phyloP scores from a whole-genome alignment of 2,888 invertebrate genomes.

The Sturmia bella region DNA sequence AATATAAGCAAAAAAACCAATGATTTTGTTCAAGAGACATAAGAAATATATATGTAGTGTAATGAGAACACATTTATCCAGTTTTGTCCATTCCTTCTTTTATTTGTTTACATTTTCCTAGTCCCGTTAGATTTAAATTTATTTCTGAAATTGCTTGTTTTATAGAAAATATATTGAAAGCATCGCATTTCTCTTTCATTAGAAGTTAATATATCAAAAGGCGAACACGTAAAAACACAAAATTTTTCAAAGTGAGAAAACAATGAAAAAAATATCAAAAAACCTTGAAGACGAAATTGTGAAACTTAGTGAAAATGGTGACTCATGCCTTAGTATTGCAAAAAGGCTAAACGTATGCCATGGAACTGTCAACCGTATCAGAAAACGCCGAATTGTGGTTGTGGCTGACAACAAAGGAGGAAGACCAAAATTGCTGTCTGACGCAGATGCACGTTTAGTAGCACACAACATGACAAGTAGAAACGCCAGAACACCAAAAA shows the following conservation, averaged over 20 bases:
- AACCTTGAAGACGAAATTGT: no score
- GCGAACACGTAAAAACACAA: background rate
- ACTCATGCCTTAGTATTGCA: background rate
- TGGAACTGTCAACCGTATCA: background rate
- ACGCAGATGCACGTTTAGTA: slow-evolving; percentile 5
- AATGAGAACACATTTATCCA: no score
- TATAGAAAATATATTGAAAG: background rate
- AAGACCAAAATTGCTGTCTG: background rate
- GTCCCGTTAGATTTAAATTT: background rate
- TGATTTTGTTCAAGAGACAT: no score
- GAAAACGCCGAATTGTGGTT: no score
- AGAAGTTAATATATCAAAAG: background rate
- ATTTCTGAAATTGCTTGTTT: background rate
- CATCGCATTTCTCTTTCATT: background rate
- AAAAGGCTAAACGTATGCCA: background rate
- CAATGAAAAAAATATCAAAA: no score
- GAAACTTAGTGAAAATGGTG: no score
- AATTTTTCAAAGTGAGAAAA: no score
- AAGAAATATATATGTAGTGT: no score
- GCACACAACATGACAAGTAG: background rate
- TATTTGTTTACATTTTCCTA: no score
- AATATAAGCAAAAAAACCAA: no score
- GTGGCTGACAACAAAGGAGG: background rate
- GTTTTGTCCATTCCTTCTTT: no score
- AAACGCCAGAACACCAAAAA: background rate